Conservation (phyloP, 2,888 invertebrate species). For the Tryphoninae sp. region DNA sequence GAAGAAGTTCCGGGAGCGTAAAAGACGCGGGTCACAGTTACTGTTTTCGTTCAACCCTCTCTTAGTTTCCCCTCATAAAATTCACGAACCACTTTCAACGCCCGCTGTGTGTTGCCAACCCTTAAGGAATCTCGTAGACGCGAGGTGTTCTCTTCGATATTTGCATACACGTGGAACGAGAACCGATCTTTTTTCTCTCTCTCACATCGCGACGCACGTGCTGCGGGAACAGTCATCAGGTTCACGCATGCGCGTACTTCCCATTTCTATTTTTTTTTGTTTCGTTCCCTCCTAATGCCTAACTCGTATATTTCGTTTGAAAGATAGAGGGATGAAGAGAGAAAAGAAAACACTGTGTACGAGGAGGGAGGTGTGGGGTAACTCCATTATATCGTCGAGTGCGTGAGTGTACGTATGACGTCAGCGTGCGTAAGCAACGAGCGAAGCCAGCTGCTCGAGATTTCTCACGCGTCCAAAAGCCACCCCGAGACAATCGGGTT, state of each 20-base stretch:
- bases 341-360: conserved; percentile 12
- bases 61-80: conserved; percentile 30
- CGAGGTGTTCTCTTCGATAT: conserved; percentile 60
- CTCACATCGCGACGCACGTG: conserved; percentile 52
- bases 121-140: conserved; percentile 54
- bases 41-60: conserved; percentile 44
- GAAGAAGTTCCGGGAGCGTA: conserved; percentile 39
- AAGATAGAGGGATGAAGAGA: not conserved
- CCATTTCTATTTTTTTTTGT: not conserved
- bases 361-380: conserved; percentile 20
- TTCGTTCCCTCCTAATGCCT: conserved; percentile 50
- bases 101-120: conserved; percentile 57
- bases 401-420: conserved; percentile 65
- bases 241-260: conserved; percentile 24
- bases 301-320: conserved; percentile 32
- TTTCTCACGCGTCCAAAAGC: conserved; percentile 81
- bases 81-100: conserved; percentile 52
- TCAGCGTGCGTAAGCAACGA: conserved; percentile 58
- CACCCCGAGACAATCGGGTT: conserved; percentile 79
- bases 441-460: conserved; percentile 77
- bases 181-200: conserved; percentile 45
- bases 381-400: conserved; percentile 47
- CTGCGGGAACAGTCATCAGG: conserved; percentile 52
- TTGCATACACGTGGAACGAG: conserved; percentile 61
- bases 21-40: conserved; percentile 44